Evolutionary conservation across 1,140 invertebrate species (phyloP), one percentile per base, ranked within the genome.

Genomic region (Eupeodes corollae): DNA sequence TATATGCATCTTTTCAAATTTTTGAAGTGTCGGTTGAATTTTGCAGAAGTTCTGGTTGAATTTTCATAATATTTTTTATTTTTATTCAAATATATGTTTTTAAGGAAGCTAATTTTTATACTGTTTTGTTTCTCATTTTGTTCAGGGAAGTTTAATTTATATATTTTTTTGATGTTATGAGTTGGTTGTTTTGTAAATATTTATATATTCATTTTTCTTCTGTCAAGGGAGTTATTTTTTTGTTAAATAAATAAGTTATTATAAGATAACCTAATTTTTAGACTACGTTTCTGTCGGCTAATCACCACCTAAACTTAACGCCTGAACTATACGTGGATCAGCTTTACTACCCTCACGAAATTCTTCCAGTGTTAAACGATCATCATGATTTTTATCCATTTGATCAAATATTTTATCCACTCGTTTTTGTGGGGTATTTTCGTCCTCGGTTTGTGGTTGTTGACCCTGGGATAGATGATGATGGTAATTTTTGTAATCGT

Each of bases 341-440:
- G 91, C 91, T 73, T 98, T 98, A 68, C 92, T 96, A 51, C 94
- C 94, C 74, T 98, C 95, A 59, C 93, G 83, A 73, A 99, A 99
- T 72, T 99, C 95, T 61, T 98, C 94, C 52, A 97, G 78, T 13
- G 93, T 98, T 51, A 99, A 78, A 67, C 88, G 84, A 67, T 96
- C 93, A 73, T 99, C 95, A 71, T 95, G 88, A 68, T 99, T 98
- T 74, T 97, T 95, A 73, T 97, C 93, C 91, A 97, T 95, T 67
- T 94, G 91, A 69, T 93, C 88, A 73, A 96, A 97, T 63, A 97
- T 97, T 70, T 94, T 92, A 70, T 97, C 92, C 31, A 97, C 92
- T 61, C 93, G 79, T 60, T 93, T 93, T 67, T 95, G 89, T 2
- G 92, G 90, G 35, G 90, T 93, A 67, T 95, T 95, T 64, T 96